Base-by-base conservation (phyloP, 2,888 invertebrate species). In the Deilephila elpenor region DNA sequence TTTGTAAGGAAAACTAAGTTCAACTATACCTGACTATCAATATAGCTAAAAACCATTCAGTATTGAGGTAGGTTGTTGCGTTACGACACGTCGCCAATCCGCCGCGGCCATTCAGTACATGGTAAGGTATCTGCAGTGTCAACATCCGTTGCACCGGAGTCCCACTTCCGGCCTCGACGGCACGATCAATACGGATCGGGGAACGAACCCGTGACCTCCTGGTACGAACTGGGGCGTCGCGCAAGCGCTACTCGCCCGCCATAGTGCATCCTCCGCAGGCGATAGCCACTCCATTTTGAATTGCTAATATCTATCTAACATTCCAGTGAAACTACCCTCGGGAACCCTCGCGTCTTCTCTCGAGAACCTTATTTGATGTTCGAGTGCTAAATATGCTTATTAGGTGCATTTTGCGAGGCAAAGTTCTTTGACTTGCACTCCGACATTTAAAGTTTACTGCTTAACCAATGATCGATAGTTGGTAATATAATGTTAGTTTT, bases 171-270 rank as follows among this genome's bases (percentile, higher is more conserved):
- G 90, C 91, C 91, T 88, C 89, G 86, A 80, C 77, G 77, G 77
- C 80, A 76, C 89, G 94, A 91, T 94, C 93, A 93, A 94, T 94
- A 93, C 90, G 78, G 84, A 86, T 90, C 93, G 94, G 93, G 93
- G 93, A 94, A 94, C 90, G 94, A 94, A 93, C 94, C 89, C 89
- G 89, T 89, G 94, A 93, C 94, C 94, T 93, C 92, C 90, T 83
- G 80, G 79, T 79, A 74, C 77, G 84, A 94, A 93, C 89, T 94
- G 85, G 94, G 94, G 83, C 94, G 86, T 83, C 93, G 93, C 94
- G 94, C 94, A 94, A 80, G 94, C 94, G 94, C 93, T 83, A 78
- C 80, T 77, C 76, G 70, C 70, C 79, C 79, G 77, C 80, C 79
- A 78, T 83, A 86, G 87, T 93, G 93, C 93, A 93, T 93, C 90